Base-by-base conservation (phyloP, 2,888 invertebrate genomes). In the Antheraea yamamai region DNA sequence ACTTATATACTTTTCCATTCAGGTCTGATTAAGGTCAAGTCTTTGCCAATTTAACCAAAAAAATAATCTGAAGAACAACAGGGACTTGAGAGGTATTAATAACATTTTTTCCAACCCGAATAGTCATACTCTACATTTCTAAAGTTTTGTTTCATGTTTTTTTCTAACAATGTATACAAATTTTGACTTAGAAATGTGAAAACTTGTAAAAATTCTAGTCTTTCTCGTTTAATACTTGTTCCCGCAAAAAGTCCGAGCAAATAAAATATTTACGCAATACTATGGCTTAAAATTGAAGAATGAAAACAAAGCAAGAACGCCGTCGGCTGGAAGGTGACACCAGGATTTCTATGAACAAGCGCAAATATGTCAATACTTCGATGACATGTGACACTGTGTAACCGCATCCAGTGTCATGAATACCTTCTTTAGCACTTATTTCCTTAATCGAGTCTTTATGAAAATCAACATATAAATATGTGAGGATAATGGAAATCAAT, bases 341-440 rank as follows among this genome's bases (percentile, higher is more conserved):
- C 85, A 79, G 76, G 77, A 77, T 77, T 91, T 91, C 89, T 81
- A 77, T 81, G 90, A 91, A 91, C 80, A 82, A 81, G 78, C 83
- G 79, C 83, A 80, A 84, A 82, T 84, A 83, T 85, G 83, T 81
- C 77, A 79, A 77, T 78, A 79, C 78, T 75, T 74, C 74, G 61
- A 70, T 74, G 82, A 79, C 80, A 87, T 78, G 76, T 78, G 84
- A 85, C 80, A 82, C 81, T 78, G 79, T 78, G 74, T 51, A 75
- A 73, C 73, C 66, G 39, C 23, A 64, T 39, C 73, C 55, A 70
- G 51, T 64, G 35, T 64, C n/a, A 30, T 30, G 20, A 58, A 58
- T 58, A 71, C 55, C 23, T 61, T 61, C 58, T 58, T 58, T 58
- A 2, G 23, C 18, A 4, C 18, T 4, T 58, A 58, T n/a, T 58